Base-by-base conservation (phyloP, 2,888 invertebrate species). In the Amaurobius ferox region DNA sequence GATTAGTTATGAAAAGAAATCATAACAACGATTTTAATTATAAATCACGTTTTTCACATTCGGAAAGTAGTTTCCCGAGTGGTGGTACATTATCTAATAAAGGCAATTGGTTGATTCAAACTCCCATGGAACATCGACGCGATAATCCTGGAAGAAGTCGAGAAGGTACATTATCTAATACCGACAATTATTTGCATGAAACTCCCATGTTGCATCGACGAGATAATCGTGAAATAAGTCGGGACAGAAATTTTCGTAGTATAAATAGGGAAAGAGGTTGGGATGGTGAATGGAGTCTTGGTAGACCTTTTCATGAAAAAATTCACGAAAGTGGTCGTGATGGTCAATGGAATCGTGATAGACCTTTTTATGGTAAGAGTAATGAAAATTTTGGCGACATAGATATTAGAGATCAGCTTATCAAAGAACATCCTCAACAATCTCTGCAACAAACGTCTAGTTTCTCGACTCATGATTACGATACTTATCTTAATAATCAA, bases 281-380 rank as follows among this genome's bases (percentile, higher is more conserved):
- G n/a, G n/a, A n/a, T n/a, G n/a, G n/a, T n/a, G n/a, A n/a, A n/a
- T n/a, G n/a, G n/a, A n/a, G n/a, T n/a, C n/a, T n/a, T n/a, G n/a
- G n/a, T n/a, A n/a, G n/a, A n/a, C n/a, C n/a, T n/a, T n/a, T n/a
- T n/a, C 62, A 40, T 30, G 64, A 13, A 16, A 72, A 39, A 23
- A 78, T 78, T 48, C 71, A 67, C 7, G 67, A 64, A 35, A 29
- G 29, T n/a, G 29, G 72, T 23, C 30, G 16, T 6, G 67, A 61
- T 30, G n/a, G n/a, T n/a, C 64, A 78, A 40, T 62, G 66, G 55
- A 40, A 35, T 44, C 35, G 40, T 30, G 26, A 16, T 2, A 78
- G 11, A 28, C 23, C 23, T 32, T 44, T 19, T 0, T n/a, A 5
- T 48, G 2, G 48, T 1, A n/a, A 28, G 9, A 19, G 29, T 40